These are phyloP conservation scores for Bombylius major DNA, from an alignment of 2,888 invertebrate species.

Conservation along the genomic window DNA sequence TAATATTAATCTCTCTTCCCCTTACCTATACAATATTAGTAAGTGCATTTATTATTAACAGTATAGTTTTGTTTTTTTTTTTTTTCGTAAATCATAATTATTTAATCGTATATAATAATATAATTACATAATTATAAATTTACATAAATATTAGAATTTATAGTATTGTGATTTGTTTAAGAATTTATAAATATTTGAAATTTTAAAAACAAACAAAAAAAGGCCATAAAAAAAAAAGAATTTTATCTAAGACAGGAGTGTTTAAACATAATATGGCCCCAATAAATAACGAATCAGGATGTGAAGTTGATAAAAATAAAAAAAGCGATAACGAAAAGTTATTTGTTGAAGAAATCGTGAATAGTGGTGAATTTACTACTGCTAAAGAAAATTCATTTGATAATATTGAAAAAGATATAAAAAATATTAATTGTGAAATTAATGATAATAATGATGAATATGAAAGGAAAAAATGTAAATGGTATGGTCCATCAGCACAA, in stretches of 20 bases:
- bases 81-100: neutral
- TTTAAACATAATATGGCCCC: slow-evolving; percentile 34
- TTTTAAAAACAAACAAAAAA: neutral
- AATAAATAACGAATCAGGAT: slow-evolving; percentile 33
- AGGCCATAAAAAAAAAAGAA: neutral
- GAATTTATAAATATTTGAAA: neutral
- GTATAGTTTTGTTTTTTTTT: neutral
- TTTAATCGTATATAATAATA: neutral
- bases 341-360: neutral
- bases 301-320: slow-evolving; percentile 27
- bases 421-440: neutral
- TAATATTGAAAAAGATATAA: neutral
- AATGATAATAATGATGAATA: slow-evolving; percentile 4
- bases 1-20: no score
- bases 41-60: neutral
- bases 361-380: neutral
- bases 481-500: slow-evolving; percentile 74
- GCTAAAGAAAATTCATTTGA: neutral
- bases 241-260: slow-evolving; percentile 15
- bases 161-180: no score
- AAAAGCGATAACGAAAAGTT: slow-evolving; percentile 15
- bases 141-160: no score
- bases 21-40: neutral
- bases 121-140: no score
- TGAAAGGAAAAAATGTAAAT: slow-evolving; percentile 42